A percentile compares a stretch with the other conserved stretches of the same genome.
Conservation (phyloP, 2,113 vertebrate genomes). For the Lampris incognitus region DNA sequence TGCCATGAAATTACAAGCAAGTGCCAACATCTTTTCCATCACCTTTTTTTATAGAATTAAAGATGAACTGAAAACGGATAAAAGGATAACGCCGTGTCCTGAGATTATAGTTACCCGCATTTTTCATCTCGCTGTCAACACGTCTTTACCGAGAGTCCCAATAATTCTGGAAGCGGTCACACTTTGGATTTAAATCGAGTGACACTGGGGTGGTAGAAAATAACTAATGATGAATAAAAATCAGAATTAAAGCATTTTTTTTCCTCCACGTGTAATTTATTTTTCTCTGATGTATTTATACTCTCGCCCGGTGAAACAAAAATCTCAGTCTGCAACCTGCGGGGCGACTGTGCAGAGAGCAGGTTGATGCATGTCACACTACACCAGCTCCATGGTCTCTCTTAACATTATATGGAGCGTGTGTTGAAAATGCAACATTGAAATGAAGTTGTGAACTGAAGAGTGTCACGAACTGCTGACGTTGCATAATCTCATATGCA, state of each 20-base stretch:
- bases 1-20: conserved; percentile 33
- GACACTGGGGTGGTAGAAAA: conserved; percentile 40
- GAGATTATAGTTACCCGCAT: conserved; percentile 48
- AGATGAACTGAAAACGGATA: background rate
- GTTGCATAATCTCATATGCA: too few relatives aligned
- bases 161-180: conserved; percentile 63
- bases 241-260: conserved; percentile 11
- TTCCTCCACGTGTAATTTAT: conserved; percentile 35
- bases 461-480: too few relatives aligned
- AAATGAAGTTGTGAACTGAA: too few relatives aligned
- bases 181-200: conserved; percentile 28
- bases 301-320: background rate
- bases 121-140: conserved; percentile 48
- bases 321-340: background rate
- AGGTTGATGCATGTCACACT: too few relatives aligned
- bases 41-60: conserved; percentile 6
- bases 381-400: too few relatives aligned
- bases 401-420: too few relatives aligned
- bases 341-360: background rate
- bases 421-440: too few relatives aligned
- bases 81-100: conserved; percentile 38
- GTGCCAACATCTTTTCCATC: conserved; percentile 70
- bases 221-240: conserved; percentile 41
- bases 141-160: conserved; percentile 53
- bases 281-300: background rate